Base-by-base conservation (phyloP, 1,140 invertebrate genomes). In the Drosophila serrata region DNA sequence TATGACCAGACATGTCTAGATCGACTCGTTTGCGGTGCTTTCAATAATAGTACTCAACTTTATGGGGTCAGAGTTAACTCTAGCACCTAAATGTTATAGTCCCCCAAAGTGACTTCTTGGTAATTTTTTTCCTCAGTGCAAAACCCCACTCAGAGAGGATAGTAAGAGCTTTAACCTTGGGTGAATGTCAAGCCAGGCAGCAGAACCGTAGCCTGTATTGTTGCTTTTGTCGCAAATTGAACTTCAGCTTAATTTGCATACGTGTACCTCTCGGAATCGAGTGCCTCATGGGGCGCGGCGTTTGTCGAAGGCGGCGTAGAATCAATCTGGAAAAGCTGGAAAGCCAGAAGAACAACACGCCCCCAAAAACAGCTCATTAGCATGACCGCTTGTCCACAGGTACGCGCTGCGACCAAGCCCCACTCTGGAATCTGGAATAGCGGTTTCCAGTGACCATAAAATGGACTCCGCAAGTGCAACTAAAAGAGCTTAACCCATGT, bases 161-260 rank as follows among this genome's bases (percentile, higher is more conserved):
- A 45, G 48, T 43, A 42, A 43, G 58, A 72, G 70, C 40, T 65
- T 58, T 69, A 69, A 87, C 84, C 84, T 87, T 88, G 80, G 59
- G 9, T 69, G 76, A 87, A 87, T 70, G 84, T 87, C 84, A 87
- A 80, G 62, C 72, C 73, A 68, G 60, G 63, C 65, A 35, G 42
- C 19, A 55, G 51, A 58, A 45, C 17, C 17, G 42, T 49, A 56
- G 65, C 33, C n/a, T 40, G 58, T 15, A n/a, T 49, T 63, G 51
- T 58, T 58, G 45, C 62, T 65, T 37, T 45, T 64, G 42, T 78
- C 58, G 45, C 74, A 78, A 78, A 82, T 86, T 81, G 67, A 85
- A 67, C 82, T 63, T 82, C 43, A 59, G 33, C 74, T 78, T 62
- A 75, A 79, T 86, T 86, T 87, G 64, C 82, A 86, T 75, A 46